phyloP scores from a whole-genome alignment of 2,797 vertebrate genomes.

The Phrynocephalus vlangalii region DNA sequence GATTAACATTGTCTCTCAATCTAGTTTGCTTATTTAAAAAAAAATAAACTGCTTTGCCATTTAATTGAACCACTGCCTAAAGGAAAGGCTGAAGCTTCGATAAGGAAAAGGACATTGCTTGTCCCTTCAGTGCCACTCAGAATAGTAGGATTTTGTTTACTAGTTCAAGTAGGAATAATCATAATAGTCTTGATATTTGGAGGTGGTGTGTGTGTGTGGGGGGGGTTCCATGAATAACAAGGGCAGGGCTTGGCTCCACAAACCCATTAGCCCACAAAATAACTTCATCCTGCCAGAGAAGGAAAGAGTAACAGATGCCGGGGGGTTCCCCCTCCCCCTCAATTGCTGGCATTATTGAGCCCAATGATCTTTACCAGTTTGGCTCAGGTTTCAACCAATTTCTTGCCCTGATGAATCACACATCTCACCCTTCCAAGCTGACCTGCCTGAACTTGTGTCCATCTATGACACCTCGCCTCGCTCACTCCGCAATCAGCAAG shows the following conservation, averaged over 20 bases:
- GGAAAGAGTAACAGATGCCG: slow-evolving; percentile 82
- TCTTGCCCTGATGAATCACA: slow-evolving; percentile 64
- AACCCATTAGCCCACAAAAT: slow-evolving; percentile 86
- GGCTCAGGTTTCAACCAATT: slow-evolving; percentile 82
- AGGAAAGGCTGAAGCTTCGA: slow-evolving; percentile 57
- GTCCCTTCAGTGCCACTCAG: slow-evolving; percentile 32
- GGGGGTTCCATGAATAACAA: slow-evolving; percentile 78
- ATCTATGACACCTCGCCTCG: slow-evolving; percentile 62
- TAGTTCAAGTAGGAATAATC: slow-evolving; percentile 68
- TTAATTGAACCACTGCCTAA: slow-evolving; percentile 73
- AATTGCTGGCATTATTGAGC: slow-evolving; percentile 75
- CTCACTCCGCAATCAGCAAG: slow-evolving; percentile 52
- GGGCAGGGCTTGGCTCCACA: slow-evolving; percentile 73
- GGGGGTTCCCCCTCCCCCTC: slow-evolving; percentile 55
- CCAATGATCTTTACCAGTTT: slow-evolving; percentile 77
- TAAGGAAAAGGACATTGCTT: slow-evolving; percentile 46
- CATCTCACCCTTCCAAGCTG: slow-evolving; percentile 67
- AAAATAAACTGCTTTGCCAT: slow-evolving; percentile 71
- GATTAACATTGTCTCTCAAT: slow-evolving; percentile 69
- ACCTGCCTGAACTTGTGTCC: slow-evolving; percentile 70
- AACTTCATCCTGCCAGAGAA: slow-evolving; percentile 79
- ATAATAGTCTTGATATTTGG: slow-evolving; percentile 77
- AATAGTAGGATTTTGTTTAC: slow-evolving; percentile 74
- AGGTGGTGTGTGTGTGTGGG: slow-evolving; percentile 19
- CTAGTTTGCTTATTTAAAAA: slow-evolving; percentile 50